Evolutionary conservation across 53 echinoderm and acorn worm genomes (phyloP).

Genomic region (Apostichopus leukothele): DNA sequence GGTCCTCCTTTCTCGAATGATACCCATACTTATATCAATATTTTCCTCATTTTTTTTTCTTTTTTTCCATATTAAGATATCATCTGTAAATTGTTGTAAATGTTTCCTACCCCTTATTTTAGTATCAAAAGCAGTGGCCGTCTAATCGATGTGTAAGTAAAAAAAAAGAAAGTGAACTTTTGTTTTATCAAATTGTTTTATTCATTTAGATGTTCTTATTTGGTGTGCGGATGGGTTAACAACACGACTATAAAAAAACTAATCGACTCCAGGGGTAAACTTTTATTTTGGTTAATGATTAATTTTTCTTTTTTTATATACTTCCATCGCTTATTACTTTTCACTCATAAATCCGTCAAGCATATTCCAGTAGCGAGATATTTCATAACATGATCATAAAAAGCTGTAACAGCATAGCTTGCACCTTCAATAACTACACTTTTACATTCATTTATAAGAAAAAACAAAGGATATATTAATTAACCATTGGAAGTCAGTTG

Average conservation of each 20-base stretch:
- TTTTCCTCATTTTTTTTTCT: no score
- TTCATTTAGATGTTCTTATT: conserved; percentile 7
- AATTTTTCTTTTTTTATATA: not conserved
- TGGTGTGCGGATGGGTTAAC: conserved; percentile 14
- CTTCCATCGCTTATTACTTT: not conserved
- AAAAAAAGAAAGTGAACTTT: not conserved
- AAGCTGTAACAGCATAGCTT: no score
- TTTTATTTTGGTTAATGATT: not conserved
- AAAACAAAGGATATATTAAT: no score
- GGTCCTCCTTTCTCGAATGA: no score
- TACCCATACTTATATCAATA: no score
- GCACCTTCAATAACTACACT: no score
- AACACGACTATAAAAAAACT: not conserved
- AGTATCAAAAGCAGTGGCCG: not conserved
- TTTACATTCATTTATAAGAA: no score
- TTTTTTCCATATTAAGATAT: not conserved
- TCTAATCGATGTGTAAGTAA: conserved; percentile 12
- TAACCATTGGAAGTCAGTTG: no score
- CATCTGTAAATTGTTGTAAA: not conserved
- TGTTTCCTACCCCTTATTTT: not conserved
- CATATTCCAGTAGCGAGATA: no score
- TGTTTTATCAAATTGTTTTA: not conserved
- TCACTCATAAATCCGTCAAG: not conserved
- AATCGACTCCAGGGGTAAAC: not conserved
- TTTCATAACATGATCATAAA: no score